These are phyloP conservation scores for Caranx ignobilis DNA, from an alignment of 2,113 vertebrate genomes.

Conservation along the genomic window DNA sequence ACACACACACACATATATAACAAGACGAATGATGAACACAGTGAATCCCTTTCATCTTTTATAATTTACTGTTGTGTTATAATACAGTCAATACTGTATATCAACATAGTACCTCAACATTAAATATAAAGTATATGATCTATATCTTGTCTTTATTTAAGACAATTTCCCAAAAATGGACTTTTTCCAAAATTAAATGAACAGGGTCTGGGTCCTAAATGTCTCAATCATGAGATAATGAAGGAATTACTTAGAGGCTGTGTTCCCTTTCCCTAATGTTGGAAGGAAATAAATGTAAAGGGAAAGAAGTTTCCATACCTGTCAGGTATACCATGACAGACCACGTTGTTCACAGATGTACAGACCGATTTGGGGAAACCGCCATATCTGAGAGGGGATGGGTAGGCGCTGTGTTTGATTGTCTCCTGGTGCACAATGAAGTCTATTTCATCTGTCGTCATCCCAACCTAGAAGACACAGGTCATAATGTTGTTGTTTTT, in stretches of 20 bases:
- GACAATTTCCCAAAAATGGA: no score
- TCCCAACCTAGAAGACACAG: conserved; percentile 89
- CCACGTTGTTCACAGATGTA: conserved; percentile 98
- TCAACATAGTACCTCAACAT: no score
- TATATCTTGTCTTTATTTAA: no score
- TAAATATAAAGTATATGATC: no score
- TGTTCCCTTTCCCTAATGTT: background rate
- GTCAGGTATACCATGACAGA: conserved; percentile 99
- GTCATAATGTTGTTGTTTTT: background rate
- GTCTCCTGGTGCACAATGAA: conserved; percentile 95
- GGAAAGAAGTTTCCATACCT: conserved; percentile 84
- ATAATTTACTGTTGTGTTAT: background rate
- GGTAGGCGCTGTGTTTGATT: conserved; percentile 93
- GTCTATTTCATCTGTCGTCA: conserved; percentile 98
- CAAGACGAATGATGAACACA: background rate
- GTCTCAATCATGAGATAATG: no score
- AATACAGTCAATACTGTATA: background rate
- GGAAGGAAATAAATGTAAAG: background rate
- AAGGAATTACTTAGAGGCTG: background rate
- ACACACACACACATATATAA: background rate
- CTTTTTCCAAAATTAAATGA: no score
- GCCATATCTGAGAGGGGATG: conserved; percentile 94
- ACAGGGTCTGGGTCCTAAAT: no score
- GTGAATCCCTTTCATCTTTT: background rate
- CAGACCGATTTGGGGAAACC: conserved; percentile 99